These are phyloP conservation scores for Brevimyrus niger DNA, from an alignment of 2,113 vertebrate species.

Conservation along the genomic window DNA sequence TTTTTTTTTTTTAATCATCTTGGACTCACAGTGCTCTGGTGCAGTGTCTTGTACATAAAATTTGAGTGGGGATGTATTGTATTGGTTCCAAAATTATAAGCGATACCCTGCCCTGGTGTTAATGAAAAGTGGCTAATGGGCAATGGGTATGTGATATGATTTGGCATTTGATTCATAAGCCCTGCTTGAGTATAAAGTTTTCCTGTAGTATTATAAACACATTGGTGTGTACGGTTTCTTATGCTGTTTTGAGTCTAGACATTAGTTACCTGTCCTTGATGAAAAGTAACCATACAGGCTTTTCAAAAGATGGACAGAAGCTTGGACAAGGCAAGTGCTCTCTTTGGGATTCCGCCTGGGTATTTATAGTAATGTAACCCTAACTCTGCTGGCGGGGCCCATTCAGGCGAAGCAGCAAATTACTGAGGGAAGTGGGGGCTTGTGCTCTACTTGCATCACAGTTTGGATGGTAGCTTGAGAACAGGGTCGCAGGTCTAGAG, in stretches of 20 bases:
- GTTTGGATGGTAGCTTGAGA: neutral
- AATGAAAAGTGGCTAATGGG: neutral
- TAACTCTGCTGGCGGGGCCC: neutral
- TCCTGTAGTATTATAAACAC: neutral
- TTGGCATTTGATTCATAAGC: neutral
- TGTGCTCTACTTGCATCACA: neutral
- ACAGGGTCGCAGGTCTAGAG: neutral
- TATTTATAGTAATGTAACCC: slow-evolving; percentile 17
- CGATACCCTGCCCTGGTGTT: neutral
- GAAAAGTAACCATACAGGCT: slow-evolving; percentile 2
- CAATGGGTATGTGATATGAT: neutral
- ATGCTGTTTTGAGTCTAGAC: neutral
- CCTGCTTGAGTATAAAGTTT: neutral
- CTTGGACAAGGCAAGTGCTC: neutral
- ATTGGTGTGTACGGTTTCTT: neutral
- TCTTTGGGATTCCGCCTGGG: neutral
- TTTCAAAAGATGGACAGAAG: neutral
- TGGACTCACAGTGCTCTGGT: neutral
- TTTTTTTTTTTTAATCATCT: neutral
- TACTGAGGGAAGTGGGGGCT: neutral
- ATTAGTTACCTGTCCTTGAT: neutral
- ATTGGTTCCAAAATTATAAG: neutral
- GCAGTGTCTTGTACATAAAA: neutral
- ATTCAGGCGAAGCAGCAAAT: neutral
- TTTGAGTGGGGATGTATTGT: neutral